A percentile compares a stretch with the other conserved stretches of the same genome.
These are phyloP conservation scores for Crioceris asparagi DNA, from an alignment of 2,888 invertebrate genomes.

Conservation along the genomic window DNA sequence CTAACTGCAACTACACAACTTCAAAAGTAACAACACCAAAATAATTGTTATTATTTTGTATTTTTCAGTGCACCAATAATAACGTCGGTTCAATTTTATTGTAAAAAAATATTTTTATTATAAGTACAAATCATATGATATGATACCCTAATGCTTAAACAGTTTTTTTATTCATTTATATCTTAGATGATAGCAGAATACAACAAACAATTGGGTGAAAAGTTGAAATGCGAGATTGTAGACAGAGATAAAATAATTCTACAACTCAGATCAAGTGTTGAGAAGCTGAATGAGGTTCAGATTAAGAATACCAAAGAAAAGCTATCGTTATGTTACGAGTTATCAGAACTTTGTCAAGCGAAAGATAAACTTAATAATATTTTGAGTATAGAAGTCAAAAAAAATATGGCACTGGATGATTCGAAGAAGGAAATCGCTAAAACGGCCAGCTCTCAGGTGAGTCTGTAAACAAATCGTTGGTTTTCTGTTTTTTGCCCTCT, in stretches of 20 bases:
- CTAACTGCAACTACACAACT: too few relatives aligned
- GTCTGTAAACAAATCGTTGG: background rate
- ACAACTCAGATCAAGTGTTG: constrained; percentile 28
- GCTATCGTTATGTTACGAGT: constrained; percentile 30
- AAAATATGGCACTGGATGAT: constrained; percentile 25
- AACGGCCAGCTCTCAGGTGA: constrained; percentile 23
- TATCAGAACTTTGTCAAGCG: constrained; percentile 29
- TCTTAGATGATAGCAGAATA: constrained; percentile 32
- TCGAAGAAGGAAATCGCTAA: constrained; percentile 26
- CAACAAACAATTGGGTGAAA: constrained; percentile 33
- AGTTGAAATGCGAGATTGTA: constrained; percentile 29
- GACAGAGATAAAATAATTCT: constrained; percentile 29
- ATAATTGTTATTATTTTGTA: too few relatives aligned
- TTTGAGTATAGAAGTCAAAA: constrained; percentile 28
- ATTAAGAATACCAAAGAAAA: constrained; percentile 32
- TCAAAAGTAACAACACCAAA: too few relatives aligned
- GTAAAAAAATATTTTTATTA: background rate
- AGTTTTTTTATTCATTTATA: background rate
- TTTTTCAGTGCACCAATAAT: too few relatives aligned
- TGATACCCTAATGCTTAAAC: background rate
- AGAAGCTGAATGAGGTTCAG: constrained; percentile 30
- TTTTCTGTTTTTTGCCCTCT: too few relatives aligned
- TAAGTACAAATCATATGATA: constrained; percentile 3
- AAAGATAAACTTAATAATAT: constrained; percentile 29
- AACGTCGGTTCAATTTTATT: too few relatives aligned